Percentiles rank a stretch among this genome's conserved stretches.
These are phyloP conservation scores for Megamerina dolium DNA, from an alignment of 2,888 invertebrate genomes.

Conservation along the genomic window DNA sequence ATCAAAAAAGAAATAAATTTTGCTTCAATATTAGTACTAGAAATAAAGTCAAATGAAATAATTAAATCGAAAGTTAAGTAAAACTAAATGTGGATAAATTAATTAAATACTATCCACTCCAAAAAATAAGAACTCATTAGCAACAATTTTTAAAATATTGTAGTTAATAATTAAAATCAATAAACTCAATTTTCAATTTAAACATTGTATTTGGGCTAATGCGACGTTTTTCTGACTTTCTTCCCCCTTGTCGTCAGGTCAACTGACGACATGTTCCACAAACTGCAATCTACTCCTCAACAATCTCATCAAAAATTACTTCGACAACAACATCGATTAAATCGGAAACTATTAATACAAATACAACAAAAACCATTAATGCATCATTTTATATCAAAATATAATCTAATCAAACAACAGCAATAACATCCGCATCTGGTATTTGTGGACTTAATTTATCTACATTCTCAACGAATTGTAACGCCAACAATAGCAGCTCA, in stretches of 20 bases:
- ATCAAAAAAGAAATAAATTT: constrained; percentile 40
- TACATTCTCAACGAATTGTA: constrained; percentile 41
- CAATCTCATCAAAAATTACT: constrained; percentile 24
- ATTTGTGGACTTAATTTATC: constrained; percentile 46
- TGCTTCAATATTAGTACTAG: too few relatives aligned
- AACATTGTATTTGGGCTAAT: constrained; percentile 49
- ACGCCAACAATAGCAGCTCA: constrained; percentile 25
- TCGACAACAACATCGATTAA: constrained; percentile 31
- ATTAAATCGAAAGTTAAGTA: constrained; percentile 22
- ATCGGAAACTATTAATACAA: constrained; percentile 35
- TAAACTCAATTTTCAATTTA: too few relatives aligned
- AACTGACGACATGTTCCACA: constrained; percentile 50
- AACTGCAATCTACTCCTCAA: constrained; percentile 29
- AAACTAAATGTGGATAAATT: constrained; percentile 14
- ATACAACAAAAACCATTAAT: constrained; percentile 27
- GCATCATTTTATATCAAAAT: constrained; percentile 20
- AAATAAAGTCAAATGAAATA: constrained; percentile 19
- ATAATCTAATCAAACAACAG: constrained; percentile 25
- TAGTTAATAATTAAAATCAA: too few relatives aligned
- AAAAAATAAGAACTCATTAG: constrained; percentile 18
- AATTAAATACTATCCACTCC: too few relatives aligned
- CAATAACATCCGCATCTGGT: constrained; percentile 42
- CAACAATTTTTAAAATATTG: too few relatives aligned
- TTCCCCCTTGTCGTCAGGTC: constrained; percentile 52
- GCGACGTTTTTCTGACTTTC: constrained; percentile 51